Base-by-base conservation (phyloP, 2,888 invertebrate genomes). In the Boloria euphrosyne region DNA sequence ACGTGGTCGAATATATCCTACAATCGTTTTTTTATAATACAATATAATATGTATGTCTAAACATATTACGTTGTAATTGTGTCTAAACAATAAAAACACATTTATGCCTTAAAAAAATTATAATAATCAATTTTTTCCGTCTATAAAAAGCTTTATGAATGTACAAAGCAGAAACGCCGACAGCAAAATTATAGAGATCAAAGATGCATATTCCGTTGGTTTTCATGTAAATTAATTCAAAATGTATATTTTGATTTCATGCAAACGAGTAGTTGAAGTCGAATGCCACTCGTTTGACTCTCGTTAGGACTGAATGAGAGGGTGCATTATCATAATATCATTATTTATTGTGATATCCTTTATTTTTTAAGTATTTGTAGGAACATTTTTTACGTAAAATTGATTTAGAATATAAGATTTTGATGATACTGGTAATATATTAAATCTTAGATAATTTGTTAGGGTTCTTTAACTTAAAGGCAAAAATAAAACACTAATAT, bases 141-240 rank as follows among this genome's bases (percentile, higher is more conserved):
- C 49, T 58, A 5, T n/a, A 17, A 57, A 27, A 10, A 16, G 18
- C 38, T 27, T 44, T 46, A 64, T 54, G 18, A 49, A 62, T 43
- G 53, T 22, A 59, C 57, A 58, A 62, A 68, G 65, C 63, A 62
- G 53, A 67, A 65, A 62, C 59, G 67, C 68, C 73, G 72, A 71
- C 74, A 68, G 73, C 68, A 73, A 73, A 73, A 71, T 64, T 64
- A 67, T 67, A 67, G 67, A 71, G 78, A 76, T 76, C 75, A 76
- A 79, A 79, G 80, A 81, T 84, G 83, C 83, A 85, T 86, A 85
- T 84, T 83, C 82, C 76, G 78, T 80, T 73, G 74, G 75, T 82
- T 86, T 79, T 88, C 89, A 89, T 89, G 87, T 85, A 89, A 90
- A 90, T 89, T 80, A 82, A 88, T 89, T 87, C 89, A 87, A 87